Evolutionary conservation across 2,797 vertebrate species (phyloP), one percentile per base, ranked within the genome.

Genomic region (Phoxinus dragarum): DNA sequence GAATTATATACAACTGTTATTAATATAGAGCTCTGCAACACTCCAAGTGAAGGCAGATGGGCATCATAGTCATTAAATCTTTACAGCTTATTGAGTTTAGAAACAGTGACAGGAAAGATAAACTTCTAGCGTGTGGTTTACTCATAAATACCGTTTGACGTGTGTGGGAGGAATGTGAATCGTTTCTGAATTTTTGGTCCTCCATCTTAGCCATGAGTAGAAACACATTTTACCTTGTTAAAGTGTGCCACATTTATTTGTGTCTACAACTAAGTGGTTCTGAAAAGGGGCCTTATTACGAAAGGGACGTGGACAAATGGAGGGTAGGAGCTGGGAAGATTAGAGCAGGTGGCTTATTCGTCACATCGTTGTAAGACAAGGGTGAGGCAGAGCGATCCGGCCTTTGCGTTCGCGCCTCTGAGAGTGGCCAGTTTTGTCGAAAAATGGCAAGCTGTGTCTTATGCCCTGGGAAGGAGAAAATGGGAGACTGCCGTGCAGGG

Each of bases 11-110:
- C 27, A 84, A 84, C 38, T 79, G 36, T 73, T 85, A 64, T 80
- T 47, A 79, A 80, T 38, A 67, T 12, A 44, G 34, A 68, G 73
- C 72, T 31, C 71, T 83, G 59, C 73, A 54, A 56, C 40, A 84
- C 54, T 80, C 34, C 67, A 72, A 73, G 68, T 73, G 68, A 73
- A 23, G 68, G 56, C 68, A 85, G 77, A 85, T 85, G 84, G 76
- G 42, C 84, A 80, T 80, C 77, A 67, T 52, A 66, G 77, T 56
- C 59, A 72, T 74, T 80, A 85, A 80, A 85, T 80, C 40, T 85
- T 80, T 85, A 85, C 76, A 85, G 77, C 84, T 23, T 85, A 85
- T 85, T 85, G 84, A 85, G 68, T 66, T 80, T 67, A 61, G 31
- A 85, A 85, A 85, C 84, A 73, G 49, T 47, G 54, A 73, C 68